phyloP scores from a whole-genome alignment of 2,888 invertebrate species.

The Melanargia galathea region DNA sequence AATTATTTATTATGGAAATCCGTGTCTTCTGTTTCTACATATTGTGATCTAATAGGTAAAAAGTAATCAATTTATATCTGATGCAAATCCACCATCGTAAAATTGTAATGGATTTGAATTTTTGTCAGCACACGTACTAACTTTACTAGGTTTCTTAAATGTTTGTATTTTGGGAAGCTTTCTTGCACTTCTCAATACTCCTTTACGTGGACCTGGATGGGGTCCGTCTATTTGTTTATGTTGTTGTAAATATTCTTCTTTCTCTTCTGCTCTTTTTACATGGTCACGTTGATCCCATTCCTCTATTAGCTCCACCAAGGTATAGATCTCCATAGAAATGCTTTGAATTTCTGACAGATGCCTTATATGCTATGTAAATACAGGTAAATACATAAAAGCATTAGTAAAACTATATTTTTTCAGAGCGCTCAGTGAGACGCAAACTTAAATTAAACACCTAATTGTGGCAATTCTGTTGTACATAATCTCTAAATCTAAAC shows the following conservation, averaged over 20 bases:
- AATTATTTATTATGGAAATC: neutral
- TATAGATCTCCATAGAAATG: constrained; percentile 39
- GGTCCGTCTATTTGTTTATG: neutral
- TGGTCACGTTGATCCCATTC: constrained; percentile 26
- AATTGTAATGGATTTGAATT: constrained; percentile 7
- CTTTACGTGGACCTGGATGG: neutral
- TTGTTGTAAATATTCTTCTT: neutral
- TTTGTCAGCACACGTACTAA: neutral
- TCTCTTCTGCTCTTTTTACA: neutral
- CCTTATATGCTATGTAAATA: constrained; percentile 32
- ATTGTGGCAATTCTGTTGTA: no score
- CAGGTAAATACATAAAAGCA: neutral
- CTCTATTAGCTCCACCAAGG: constrained; percentile 37
- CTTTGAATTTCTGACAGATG: constrained; percentile 39
- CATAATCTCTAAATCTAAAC: no score
- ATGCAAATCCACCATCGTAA: constrained; percentile 41
- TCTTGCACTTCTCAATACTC: neutral
- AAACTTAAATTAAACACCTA: no score
- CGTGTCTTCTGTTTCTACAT: neutral
- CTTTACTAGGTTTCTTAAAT: neutral
- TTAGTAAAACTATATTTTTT: neutral
- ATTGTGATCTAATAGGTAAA: neutral
- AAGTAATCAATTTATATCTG: constrained; percentile 33
- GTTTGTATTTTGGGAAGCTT: neutral
- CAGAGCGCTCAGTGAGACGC: no score